phyloP scores from a whole-genome alignment of 2,888 invertebrate species.

The Branchinecta sandiegonensis region DNA sequence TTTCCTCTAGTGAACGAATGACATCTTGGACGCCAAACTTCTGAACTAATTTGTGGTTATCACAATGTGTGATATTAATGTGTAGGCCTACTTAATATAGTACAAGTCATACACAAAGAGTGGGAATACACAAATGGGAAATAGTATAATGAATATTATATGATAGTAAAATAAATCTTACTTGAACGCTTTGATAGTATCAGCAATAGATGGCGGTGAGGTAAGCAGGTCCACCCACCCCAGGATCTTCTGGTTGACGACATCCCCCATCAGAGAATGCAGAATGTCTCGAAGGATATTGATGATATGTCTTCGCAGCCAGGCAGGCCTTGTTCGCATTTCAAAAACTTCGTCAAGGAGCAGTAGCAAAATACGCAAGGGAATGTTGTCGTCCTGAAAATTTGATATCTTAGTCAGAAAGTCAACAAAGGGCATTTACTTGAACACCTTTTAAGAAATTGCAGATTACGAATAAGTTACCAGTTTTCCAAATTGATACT shows the following conservation, averaged over 20 bases:
- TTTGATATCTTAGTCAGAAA: too few relatives aligned
- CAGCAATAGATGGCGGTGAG: conserved; percentile 72
- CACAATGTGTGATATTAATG: too few relatives aligned
- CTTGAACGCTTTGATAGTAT: conserved; percentile 71
- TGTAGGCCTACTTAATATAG: neutral
- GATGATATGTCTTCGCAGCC: conserved; percentile 60
- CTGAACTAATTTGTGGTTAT: too few relatives aligned
- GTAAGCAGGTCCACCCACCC: conserved; percentile 74
- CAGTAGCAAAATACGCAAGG: conserved; percentile 58
- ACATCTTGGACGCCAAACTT: too few relatives aligned
- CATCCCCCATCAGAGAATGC: conserved; percentile 58
- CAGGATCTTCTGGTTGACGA: conserved; percentile 68
- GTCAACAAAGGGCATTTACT: too few relatives aligned
- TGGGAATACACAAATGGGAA: too few relatives aligned
- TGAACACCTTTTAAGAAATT: too few relatives aligned
- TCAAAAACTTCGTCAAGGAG: conserved; percentile 75
- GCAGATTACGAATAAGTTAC: too few relatives aligned
- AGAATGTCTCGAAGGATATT: conserved; percentile 59
- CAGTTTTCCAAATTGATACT: too few relatives aligned
- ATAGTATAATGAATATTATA: conserved; percentile 13
- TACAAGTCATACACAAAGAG: conserved; percentile 6
- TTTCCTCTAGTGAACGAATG: too few relatives aligned
- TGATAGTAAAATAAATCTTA: conserved; percentile 36
- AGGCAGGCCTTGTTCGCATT: conserved; percentile 60
- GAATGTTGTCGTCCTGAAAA: conserved; percentile 53